Percentiles rank a stretch among this genome's conserved stretches.
These are phyloP conservation scores for Heliconius aoede DNA, from an alignment of 2,888 invertebrate genomes.

Conservation along the genomic window DNA sequence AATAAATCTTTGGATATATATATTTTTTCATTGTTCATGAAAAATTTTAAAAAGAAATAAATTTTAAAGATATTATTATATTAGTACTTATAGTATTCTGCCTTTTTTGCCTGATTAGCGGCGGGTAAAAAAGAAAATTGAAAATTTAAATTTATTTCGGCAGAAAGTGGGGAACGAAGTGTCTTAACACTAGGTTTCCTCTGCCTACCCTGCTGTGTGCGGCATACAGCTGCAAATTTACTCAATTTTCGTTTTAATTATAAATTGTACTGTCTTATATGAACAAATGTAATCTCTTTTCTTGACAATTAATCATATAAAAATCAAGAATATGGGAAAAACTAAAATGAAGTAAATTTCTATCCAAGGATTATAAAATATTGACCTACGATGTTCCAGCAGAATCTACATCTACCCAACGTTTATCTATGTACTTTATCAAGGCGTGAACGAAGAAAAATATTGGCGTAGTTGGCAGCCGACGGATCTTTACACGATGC, in stretches of 20 bases:
- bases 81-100: too few species aligned
- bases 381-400: conserved; percentile 36
- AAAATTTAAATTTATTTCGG: too few species aligned
- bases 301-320: background rate
- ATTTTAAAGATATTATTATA: background rate
- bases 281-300: background rate
- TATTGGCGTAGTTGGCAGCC: conserved; percentile 46
- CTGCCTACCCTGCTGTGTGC: too few species aligned
- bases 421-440: conserved; percentile 44
- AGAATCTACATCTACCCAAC: conserved; percentile 38
- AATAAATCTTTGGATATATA: background rate
- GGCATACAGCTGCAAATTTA: too few species aligned
- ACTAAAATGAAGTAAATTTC: background rate
- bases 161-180: too few species aligned
- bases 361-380: conserved; percentile 30
- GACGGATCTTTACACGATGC: conserved; percentile 43
- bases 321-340: background rate
- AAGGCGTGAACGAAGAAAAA: conserved; percentile 43
- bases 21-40: background rate
- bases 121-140: background rate
- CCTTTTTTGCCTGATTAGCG: background rate
- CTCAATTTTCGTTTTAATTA: too few species aligned
- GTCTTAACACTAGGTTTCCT: too few species aligned
- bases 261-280: too few species aligned
- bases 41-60: background rate